Conservation (phyloP, 2,888 invertebrate species). For the Eucriotettix oculatus region DNA sequence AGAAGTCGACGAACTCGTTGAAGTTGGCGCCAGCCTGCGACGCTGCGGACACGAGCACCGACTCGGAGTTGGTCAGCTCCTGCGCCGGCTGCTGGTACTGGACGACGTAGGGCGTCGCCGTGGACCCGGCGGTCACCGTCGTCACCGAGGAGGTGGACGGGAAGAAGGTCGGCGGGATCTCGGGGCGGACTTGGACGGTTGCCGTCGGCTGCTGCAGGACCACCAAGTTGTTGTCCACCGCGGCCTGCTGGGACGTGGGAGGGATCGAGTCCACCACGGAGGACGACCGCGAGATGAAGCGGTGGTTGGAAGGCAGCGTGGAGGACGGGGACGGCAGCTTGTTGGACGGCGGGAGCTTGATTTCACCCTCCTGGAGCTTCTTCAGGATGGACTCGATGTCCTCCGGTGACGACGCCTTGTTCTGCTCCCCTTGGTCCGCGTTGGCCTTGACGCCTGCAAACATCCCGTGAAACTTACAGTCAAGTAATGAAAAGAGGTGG, state of each 20-base stretch:
- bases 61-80: not conserved
- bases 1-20: not conserved
- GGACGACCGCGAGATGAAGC: not conserved
- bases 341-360: slow-evolving; percentile 53
- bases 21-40: not conserved
- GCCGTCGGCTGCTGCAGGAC: not conserved
- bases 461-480: no score
- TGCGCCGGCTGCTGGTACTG: not conserved
- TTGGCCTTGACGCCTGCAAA: not conserved
- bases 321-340: not conserved
- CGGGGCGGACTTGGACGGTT: not conserved
- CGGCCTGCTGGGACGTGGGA: no score
- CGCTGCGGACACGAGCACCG: not conserved
- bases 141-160: not conserved
- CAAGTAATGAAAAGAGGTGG: no score
- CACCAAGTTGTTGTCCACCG: no score
- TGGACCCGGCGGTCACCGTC: not conserved
- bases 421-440: not conserved
- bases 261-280: no score
- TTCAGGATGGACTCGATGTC: slow-evolving; percentile 68
- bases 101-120: not conserved
- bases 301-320: not conserved
- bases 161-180: no score
- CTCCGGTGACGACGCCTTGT: slow-evolving; percentile 31
- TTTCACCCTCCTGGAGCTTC: slow-evolving; percentile 64